phyloP scores from a whole-genome alignment of 2,113 vertebrate species.

The Gavia stellata region DNA sequence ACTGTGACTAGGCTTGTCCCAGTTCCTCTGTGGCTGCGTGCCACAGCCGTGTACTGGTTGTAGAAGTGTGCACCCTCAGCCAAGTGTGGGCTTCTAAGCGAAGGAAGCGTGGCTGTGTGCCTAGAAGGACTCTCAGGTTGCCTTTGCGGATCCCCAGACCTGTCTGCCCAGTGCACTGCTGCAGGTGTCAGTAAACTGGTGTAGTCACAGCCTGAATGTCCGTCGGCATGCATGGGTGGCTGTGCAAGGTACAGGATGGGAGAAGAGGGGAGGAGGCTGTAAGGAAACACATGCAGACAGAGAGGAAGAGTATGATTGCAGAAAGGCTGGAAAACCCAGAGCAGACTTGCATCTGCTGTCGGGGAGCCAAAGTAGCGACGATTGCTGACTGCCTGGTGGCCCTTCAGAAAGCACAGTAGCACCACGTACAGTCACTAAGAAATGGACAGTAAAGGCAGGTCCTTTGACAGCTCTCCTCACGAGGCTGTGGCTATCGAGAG shows the following conservation, averaged over 20 bases:
- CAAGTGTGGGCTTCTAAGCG: background rate
- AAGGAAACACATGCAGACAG: background rate
- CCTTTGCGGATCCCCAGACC: background rate
- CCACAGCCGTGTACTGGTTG: background rate
- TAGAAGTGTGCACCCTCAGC: background rate
- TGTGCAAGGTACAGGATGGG: too few relatives aligned
- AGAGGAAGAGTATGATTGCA: background rate
- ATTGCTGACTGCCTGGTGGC: accelerated
- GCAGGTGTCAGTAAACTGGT: too few relatives aligned
- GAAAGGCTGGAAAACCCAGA: background rate
- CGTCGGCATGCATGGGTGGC: accelerated
- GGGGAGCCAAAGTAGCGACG: background rate
- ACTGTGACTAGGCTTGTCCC: background rate
- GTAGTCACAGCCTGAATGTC: background rate
- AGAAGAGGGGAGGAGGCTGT: background rate
- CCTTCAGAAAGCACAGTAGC: background rate
- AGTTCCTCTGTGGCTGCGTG: background rate
- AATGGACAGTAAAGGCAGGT: background rate
- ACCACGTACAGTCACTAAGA: accelerated
- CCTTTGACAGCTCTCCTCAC: background rate
- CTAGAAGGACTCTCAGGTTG: background rate
- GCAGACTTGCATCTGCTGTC: background rate
- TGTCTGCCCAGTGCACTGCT: accelerated
- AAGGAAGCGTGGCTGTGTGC: accelerated
- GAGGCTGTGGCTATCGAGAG: background rate